phyloP scores from a whole-genome alignment of 1,140 invertebrate species.

The Sitophilus oryzae region DNA sequence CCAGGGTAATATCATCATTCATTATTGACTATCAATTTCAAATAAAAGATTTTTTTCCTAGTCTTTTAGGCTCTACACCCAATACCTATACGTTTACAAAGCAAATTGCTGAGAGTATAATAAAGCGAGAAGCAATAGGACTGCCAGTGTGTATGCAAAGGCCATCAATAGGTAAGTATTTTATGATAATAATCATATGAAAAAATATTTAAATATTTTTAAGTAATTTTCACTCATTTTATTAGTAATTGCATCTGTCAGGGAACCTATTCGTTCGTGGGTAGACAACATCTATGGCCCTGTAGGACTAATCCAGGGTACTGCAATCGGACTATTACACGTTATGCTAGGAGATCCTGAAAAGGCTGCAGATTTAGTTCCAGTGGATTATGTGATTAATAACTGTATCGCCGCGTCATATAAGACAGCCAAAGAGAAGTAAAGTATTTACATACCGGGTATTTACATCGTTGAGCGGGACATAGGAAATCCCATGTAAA shows the following conservation, averaged over 20 bases:
- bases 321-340: slow-evolving; percentile 58
- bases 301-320: slow-evolving; percentile 52
- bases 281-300: slow-evolving; percentile 72
- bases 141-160: slow-evolving; percentile 65
- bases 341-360: slow-evolving; percentile 50
- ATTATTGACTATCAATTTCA: slow-evolving; percentile 42
- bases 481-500: too few relatives aligned
- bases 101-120: slow-evolving; percentile 54
- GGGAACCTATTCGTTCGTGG: slow-evolving; percentile 58
- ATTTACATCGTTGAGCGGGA: too few relatives aligned
- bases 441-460: too few relatives aligned
- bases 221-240: slow-evolving; percentile 16
- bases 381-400: slow-evolving; percentile 65
- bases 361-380: slow-evolving; percentile 59
- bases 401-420: slow-evolving; percentile 51
- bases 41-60: slow-evolving; percentile 20
- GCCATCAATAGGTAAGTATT: slow-evolving; percentile 58
- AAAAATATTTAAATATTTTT: background rate
- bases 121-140: slow-evolving; percentile 43
- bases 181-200: background rate
- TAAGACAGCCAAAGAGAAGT: slow-evolving; percentile 7
- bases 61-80: slow-evolving; percentile 51
- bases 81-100: slow-evolving; percentile 64
- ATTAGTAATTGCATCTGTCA: slow-evolving; percentile 49
- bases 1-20: slow-evolving; percentile 53